These are phyloP conservation scores for Nycticorax nycticorax DNA, from an alignment of 2,113 vertebrate species.

Conservation along the genomic window DNA sequence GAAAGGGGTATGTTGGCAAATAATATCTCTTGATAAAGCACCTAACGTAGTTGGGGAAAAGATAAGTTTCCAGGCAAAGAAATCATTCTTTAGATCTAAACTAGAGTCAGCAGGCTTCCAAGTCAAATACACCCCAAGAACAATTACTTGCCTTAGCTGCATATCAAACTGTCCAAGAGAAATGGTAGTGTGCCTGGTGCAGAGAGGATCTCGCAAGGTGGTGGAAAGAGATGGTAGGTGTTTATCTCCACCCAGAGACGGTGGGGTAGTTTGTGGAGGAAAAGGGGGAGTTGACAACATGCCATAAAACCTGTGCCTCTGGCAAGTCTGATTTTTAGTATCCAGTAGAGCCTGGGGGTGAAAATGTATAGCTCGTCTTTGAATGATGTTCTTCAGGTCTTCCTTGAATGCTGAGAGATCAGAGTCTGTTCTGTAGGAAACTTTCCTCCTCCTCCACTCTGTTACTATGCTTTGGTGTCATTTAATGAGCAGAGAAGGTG, in stretches of 20 bases:
- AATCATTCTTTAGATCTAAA: background rate
- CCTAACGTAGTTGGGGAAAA: background rate
- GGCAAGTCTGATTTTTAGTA: background rate
- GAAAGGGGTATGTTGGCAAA: background rate
- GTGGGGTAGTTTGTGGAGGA: background rate
- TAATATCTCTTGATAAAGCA: background rate
- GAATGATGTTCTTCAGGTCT: background rate
- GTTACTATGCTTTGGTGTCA: background rate
- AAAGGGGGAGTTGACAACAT: background rate
- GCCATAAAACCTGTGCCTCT: background rate
- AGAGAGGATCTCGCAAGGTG: background rate
- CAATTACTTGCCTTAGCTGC: background rate
- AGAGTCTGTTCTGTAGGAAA: background rate
- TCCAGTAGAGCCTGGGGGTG: background rate
- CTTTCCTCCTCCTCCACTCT: background rate
- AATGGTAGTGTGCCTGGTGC: accelerated
- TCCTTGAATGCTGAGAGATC: background rate
- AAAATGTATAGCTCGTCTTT: background rate
- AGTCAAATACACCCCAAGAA: background rate
- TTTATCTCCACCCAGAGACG: background rate
- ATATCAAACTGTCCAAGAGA: background rate
- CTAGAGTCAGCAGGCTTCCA: background rate
- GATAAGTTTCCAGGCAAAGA: background rate
- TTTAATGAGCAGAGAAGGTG: background rate
- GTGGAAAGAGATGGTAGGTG: background rate